Evolutionary conservation across 2,113 vertebrate species (phyloP), one percentile per base, ranked within the genome.

Genomic region (Atractosteus spatula): DNA sequence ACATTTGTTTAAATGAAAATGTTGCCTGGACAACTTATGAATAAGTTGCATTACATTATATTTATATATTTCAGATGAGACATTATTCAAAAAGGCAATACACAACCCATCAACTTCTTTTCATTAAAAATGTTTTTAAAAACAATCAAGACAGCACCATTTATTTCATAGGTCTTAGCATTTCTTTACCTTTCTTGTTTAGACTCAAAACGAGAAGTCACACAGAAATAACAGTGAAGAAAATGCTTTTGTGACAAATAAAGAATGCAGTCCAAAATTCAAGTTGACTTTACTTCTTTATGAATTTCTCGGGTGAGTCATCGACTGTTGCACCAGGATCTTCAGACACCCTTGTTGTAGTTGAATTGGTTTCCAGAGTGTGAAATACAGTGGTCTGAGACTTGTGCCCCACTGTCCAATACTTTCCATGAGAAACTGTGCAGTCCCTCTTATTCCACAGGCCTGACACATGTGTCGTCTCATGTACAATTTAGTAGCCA

Each of bases 241-340:
- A 67, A 29, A 17, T 55, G 47, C 2, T n/a, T 57, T 29, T 68
- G n/a, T 73, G 11, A 44, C 56, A 61, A 62, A 51, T 11, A 42
- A 73, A 62, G 8, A 56, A 43, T 72, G 11, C 11, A 55, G 64
- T 47, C n/a, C 41, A 62, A 4, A 62, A 56, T 8, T 71, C 43
- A 13, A 42, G 56, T 41, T 68, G 44, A 12, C 65, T 62, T 62
- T 62, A 55, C 51, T 43, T 57, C 29, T 78, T 68, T 74, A 61
- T 54, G 61, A 44, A 70, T 77, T 75, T 64, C 69, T 77, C 73
- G 79, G 76, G 75, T 71, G 71, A 77, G 76, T 66, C 75, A 72
- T 80, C 83, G 80, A 73, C 71, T 84, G 83, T 51, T 87, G 82
- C 83, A 83, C 83, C 85, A 78, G 81, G 80, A 81, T 84, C 82